A percentile compares a stretch with the other conserved stretches of the same genome.
Conservation (phyloP, 1,140 invertebrate species). For the Nephotettix cincticeps region DNA sequence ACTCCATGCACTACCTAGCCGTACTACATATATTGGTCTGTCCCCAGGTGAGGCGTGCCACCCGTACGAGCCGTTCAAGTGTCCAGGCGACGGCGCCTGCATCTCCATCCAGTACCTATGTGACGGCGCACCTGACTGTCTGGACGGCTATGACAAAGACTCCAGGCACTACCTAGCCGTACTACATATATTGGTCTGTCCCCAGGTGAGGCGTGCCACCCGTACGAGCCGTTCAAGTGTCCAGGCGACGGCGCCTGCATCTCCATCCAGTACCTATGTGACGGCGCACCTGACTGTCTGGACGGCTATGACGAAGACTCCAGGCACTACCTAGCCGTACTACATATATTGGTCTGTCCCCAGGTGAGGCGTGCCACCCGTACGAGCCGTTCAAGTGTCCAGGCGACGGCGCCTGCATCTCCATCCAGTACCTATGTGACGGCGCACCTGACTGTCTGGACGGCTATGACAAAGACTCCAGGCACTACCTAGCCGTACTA, state of each 20-base stretch:
- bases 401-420: conserved; percentile 84
- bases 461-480: conserved; percentile 84
- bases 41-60: conserved; percentile 60
- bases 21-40: too few relatives aligned
- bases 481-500: conserved; percentile 94
- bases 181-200: too few relatives aligned
- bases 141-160: conserved; percentile 87
- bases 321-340: conserved; percentile 84
- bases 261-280: conserved; percentile 92
- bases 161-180: conserved; percentile 86
- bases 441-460: conserved; percentile 92
- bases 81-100: conserved; percentile 84
- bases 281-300: conserved; percentile 91
- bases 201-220: conserved; percentile 61
- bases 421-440: conserved; percentile 92
- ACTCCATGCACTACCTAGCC: conserved; percentile 86
- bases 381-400: conserved; percentile 96
- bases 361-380: conserved; percentile 63
- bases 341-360: too few relatives aligned
- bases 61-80: conserved; percentile 93
- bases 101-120: conserved; percentile 95
- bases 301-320: conserved; percentile 89
- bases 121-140: conserved; percentile 92
- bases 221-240: conserved; percentile 94
- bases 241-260: conserved; percentile 87